These are phyloP conservation scores for Aix galericulata DNA, from an alignment of 2,113 vertebrate genomes.

Conservation along the genomic window DNA sequence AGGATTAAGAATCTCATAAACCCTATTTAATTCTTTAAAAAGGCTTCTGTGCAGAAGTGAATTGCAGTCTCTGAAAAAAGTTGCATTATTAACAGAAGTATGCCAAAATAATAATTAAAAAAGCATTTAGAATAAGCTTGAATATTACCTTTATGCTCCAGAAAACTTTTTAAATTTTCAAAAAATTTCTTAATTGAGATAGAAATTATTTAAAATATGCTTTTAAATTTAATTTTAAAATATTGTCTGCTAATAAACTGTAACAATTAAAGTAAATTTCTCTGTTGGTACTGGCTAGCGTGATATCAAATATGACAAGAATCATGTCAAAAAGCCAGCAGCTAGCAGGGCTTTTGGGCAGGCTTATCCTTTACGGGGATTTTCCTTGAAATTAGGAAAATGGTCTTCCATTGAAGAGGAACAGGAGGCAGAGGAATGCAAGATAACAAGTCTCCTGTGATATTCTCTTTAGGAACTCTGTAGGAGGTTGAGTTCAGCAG, in stretches of 20 bases:
- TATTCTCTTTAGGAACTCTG: not conserved
- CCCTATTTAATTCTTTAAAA: constrained; percentile 41
- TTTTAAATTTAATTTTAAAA: not conserved
- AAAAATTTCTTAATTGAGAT: not conserved
- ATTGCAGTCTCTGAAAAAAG: constrained; percentile 18
- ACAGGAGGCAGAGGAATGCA: not conserved
- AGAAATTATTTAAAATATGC: not conserved
- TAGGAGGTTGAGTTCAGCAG: not conserved
- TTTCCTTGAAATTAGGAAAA: not conserved
- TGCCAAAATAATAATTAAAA: not conserved
- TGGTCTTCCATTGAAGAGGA: not conserved
- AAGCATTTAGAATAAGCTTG: not conserved
- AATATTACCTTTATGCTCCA: not conserved
- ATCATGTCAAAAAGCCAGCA: not conserved
- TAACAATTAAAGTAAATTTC: not conserved
- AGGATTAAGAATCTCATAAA: constrained; percentile 50
- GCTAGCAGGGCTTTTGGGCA: not conserved
- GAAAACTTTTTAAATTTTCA: not conserved
- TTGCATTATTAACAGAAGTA: not conserved
- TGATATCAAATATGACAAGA: not conserved
- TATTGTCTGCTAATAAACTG: not conserved
- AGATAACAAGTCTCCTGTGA: not conserved
- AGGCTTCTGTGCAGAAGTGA: constrained; percentile 34
- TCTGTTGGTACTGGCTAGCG: not conserved
- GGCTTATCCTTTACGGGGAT: not conserved